phyloP scores from a whole-genome alignment of 2,888 invertebrate species.

The Acanthacorydalis orientalis region DNA sequence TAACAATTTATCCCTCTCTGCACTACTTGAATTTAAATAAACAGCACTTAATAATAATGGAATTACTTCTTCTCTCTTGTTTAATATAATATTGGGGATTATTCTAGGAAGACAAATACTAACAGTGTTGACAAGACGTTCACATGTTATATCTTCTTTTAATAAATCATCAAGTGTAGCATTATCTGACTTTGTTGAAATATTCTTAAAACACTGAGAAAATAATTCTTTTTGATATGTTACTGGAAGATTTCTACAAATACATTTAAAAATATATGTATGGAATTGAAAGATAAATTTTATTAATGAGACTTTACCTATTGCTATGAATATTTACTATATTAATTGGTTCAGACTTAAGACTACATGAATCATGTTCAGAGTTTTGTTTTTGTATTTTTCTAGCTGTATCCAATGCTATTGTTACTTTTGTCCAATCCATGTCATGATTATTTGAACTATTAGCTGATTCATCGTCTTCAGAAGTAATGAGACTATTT shows the following conservation, averaged over 20 bases:
- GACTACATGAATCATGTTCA: conserved; percentile 4
- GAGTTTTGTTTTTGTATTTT: conserved; percentile 2
- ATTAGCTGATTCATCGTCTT: conserved; percentile 20
- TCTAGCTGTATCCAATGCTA: conserved; percentile 9
- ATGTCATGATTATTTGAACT: conserved; percentile 19
- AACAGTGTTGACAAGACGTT: conserved; percentile 31
- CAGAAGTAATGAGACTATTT: conserved; percentile 15
- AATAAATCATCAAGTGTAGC: conserved; percentile 22
- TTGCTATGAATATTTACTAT: background rate
- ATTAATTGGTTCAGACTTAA: conserved; percentile 8
- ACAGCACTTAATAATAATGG: conserved; percentile 44
- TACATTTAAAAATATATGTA: too few species aligned
- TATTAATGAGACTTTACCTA: background rate
- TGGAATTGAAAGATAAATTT: too few species aligned
- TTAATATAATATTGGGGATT: conserved; percentile 48
- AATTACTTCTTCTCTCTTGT: conserved; percentile 51
- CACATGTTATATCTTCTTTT: conserved; percentile 21
- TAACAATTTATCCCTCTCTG: conserved; percentile 42
- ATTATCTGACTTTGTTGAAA: conserved; percentile 20
- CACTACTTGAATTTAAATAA: conserved; percentile 36
- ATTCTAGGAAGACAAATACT: conserved; percentile 40
- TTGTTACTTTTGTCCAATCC: conserved; percentile 28
- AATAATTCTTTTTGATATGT: conserved; percentile 36
- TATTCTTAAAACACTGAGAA: conserved; percentile 27
- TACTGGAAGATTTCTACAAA: conserved; percentile 29